Evolutionary conservation across 2,888 invertebrate genomes (phyloP), one percentile per base, ranked within the genome.

Genomic region (Disparrhopalites patrizii): DNA sequence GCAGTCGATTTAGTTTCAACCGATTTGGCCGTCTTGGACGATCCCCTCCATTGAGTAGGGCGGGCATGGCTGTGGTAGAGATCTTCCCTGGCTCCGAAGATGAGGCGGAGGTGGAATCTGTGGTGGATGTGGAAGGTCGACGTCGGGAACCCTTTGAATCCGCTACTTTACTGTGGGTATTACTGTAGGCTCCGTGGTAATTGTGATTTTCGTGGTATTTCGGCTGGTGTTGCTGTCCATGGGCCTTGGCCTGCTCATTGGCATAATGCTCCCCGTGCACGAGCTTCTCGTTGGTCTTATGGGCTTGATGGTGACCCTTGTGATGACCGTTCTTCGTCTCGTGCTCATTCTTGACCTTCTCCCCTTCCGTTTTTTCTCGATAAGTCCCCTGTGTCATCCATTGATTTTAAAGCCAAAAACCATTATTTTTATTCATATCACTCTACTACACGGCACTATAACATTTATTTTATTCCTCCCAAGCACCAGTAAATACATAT

Each of bases 341-440:
- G 47, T 71, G 67, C 63, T 73, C 75, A 65, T 75, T 71, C 68
- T 75, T 69, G 33, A 71, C 66, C 38, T 75, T 72, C 40, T 72
- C 67, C 30, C 73, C 75, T 38, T 73, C 75, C 20, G 68, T 69
- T 40, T 70, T 54, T 31, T 75, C 75, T 13, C 68, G 69, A 1
- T 66, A 65, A 36, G 66, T 65, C 27, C 75, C 75, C 75, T 75
- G 62, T 51, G 25, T n/a, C n/a, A n/a, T n/a, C n/a, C n/a, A n/a
- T 20, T 15, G 20, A 43, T 43, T 5, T 43, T 15, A 40, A 40
- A 47, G 23, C 20, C n/a, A n/a, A n/a, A n/a, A n/a, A n/a, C n/a
- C n/a, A n/a, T n/a, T n/a, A n/a, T n/a, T n/a, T n/a, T n/a, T n/a
- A n/a, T n/a, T n/a, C n/a, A n/a, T n/a, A n/a, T n/a, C n/a, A n/a